Percentiles rank a stretch among this genome's conserved stretches.
Conservation (phyloP, 1,140 invertebrate genomes). For the Ostrea edulis region DNA sequence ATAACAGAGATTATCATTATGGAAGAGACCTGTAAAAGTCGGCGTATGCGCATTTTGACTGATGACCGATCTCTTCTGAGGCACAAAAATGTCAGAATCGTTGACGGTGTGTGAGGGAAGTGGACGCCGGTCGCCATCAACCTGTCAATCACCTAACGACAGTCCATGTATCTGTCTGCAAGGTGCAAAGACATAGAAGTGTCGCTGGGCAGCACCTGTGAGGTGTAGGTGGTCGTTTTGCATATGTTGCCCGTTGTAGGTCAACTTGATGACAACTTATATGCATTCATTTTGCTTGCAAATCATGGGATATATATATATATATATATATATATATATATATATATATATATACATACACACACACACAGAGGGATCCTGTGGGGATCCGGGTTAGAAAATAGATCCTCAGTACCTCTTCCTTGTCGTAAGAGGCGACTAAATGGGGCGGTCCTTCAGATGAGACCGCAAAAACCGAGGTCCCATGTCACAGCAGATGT, state of each 20-base stretch:
- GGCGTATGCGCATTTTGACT: neutral
- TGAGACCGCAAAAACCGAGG: too few relatives aligned
- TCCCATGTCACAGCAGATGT: too few relatives aligned
- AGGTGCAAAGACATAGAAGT: constrained; percentile 23
- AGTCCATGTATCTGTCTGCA: constrained; percentile 30
- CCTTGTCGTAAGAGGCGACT: too few relatives aligned
- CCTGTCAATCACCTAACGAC: constrained; percentile 1
- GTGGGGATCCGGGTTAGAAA: too few relatives aligned
- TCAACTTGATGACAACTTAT: neutral
- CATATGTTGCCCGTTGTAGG: neutral
- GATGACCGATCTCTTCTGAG: neutral
- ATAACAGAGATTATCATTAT: constrained; percentile 3
- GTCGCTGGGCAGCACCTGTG: neutral
- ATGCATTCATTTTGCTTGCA: neutral
- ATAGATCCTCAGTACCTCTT: too few relatives aligned
- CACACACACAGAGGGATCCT: too few relatives aligned
- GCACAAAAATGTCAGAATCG: neutral
- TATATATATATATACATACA: too few relatives aligned
- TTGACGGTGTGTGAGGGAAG: constrained; percentile 24
- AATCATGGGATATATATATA: neutral
- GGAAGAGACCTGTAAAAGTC: neutral
- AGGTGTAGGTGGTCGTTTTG: constrained; percentile 17
- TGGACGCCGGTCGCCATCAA: constrained; percentile 8
- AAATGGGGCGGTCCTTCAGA: too few relatives aligned
- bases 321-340: neutral